Evolutionary conservation across 1,140 invertebrate species (phyloP).

Genomic region (Neodiprion lecontei): DNA sequence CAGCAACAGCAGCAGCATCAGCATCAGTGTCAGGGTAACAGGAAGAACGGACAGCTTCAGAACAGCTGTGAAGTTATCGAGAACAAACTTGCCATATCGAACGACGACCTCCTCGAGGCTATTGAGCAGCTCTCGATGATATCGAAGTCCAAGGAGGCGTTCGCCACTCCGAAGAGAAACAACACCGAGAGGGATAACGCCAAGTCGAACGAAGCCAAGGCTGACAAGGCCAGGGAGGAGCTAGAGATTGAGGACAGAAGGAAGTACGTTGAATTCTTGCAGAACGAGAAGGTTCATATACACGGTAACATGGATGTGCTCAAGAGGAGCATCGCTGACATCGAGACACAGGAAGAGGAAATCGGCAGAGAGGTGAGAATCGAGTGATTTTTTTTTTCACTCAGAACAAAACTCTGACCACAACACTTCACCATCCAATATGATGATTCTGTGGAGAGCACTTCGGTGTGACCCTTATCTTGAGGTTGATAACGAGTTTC

Average conservation of each 20-base stretch:
- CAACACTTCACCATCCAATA: not conserved
- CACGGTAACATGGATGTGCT: slow-evolving; percentile 62
- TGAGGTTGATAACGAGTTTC: not conserved
- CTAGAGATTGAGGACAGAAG: slow-evolving; percentile 50
- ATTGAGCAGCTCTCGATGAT: slow-evolving; percentile 57
- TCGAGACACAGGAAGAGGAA: slow-evolving; percentile 84
- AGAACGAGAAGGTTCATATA: slow-evolving; percentile 57
- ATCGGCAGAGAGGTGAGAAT: slow-evolving; percentile 76
- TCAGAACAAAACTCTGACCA: not conserved
- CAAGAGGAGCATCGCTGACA: slow-evolving; percentile 79
- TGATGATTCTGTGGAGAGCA: too few relatives aligned
- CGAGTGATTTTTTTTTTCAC: slow-evolving; percentile 12
- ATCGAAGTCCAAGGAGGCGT: slow-evolving; percentile 50
- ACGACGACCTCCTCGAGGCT: slow-evolving; percentile 59
- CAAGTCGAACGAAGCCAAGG: slow-evolving; percentile 62
- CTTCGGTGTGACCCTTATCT: not conserved
- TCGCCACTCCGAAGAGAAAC: slow-evolving; percentile 53
- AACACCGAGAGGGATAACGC: slow-evolving; percentile 59
- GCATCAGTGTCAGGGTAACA: slow-evolving; percentile 28
- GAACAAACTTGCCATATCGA: slow-evolving; percentile 60
- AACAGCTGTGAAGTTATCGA: slow-evolving; percentile 54
- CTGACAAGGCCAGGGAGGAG: slow-evolving; percentile 48
- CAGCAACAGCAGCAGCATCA: not conserved
- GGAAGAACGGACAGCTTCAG: slow-evolving; percentile 38
- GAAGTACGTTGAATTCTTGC: slow-evolving; percentile 57